A percentile compares a stretch with the other conserved stretches of the same genome.
Conservation (phyloP, 2,797 vertebrate species). For the Characodon lateralis region DNA sequence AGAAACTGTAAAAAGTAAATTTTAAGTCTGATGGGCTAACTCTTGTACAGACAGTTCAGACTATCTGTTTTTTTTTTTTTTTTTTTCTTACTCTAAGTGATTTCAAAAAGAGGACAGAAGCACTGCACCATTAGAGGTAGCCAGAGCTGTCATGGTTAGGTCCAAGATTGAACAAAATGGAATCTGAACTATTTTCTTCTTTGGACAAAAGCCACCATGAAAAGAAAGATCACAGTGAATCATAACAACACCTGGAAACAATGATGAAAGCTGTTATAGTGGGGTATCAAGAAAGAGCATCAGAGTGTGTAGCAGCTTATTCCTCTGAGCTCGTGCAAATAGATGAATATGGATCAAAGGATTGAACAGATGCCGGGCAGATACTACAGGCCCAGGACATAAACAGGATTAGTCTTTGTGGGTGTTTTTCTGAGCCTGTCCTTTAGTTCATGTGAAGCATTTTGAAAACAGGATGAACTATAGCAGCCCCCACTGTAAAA, state of each 20-base stretch:
- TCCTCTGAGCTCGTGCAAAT: constrained; percentile 42
- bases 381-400: constrained; percentile 43
- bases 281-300: constrained; percentile 1
- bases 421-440: constrained; percentile 27
- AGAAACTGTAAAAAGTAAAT: not conserved
- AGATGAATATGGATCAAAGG: constrained; percentile 66
- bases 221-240: constrained; percentile 2
- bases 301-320: constrained; percentile 42
- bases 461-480: constrained; percentile 50
- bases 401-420: constrained; percentile 67
- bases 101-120: constrained; percentile 21
- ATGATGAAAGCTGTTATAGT: not conserved
- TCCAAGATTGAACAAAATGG: constrained; percentile 26
- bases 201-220: constrained; percentile 15
- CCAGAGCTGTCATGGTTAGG: constrained; percentile 16
- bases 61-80: not conserved
- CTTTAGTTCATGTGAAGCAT: constrained; percentile 35
- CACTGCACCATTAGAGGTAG: constrained; percentile 35
- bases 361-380: constrained; percentile 69
- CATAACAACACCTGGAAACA: constrained; percentile 10
- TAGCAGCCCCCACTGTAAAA: constrained; percentile 21
- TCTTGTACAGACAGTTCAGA: constrained; percentile 19
- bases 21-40: not conserved
- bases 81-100: constrained; percentile 16
- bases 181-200: constrained; percentile 31